Conservation (phyloP, 2,888 invertebrate genomes). For the Chirona hameri region DNA sequence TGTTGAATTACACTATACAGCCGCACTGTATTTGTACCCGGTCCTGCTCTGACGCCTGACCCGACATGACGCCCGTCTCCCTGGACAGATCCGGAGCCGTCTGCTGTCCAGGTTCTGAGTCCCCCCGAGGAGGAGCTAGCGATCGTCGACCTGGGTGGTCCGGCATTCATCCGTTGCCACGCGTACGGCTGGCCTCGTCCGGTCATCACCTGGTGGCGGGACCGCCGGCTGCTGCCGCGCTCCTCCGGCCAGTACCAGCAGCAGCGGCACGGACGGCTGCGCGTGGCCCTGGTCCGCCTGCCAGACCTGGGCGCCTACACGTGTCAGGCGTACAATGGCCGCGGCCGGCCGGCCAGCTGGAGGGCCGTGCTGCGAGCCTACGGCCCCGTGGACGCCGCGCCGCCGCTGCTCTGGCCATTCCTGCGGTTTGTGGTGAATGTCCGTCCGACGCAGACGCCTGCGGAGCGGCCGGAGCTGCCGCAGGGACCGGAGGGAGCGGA, state of each 20-base stretch:
- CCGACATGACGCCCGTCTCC: neutral
- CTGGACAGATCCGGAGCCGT: neutral
- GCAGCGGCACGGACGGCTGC: slow-evolving; percentile 68
- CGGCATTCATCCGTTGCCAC: slow-evolving; percentile 69
- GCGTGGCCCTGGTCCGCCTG: slow-evolving; percentile 65
- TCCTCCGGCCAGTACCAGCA: slow-evolving; percentile 62
- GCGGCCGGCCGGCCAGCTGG: slow-evolving; percentile 71
- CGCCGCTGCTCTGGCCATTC: slow-evolving; percentile 7
- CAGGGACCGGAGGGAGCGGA: neutral
- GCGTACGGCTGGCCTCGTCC: slow-evolving; percentile 78
- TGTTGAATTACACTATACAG: too few species aligned
- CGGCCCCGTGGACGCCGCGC: neutral
- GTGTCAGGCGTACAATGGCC: slow-evolving; percentile 83
- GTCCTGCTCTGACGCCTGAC: too few species aligned
- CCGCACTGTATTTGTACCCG: too few species aligned
- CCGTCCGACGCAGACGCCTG: neutral
- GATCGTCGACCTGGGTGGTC: slow-evolving; percentile 60
- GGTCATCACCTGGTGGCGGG: slow-evolving; percentile 78
- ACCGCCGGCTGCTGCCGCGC: slow-evolving; percentile 68
- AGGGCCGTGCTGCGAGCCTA: slow-evolving; percentile 64
- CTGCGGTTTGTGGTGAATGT: neutral
- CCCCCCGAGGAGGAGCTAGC: neutral
- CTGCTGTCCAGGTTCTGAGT: neutral
- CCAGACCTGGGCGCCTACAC: slow-evolving; percentile 78
- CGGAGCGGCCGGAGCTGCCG: neutral